Conservation (phyloP, 1,140 invertebrate genomes). For the Caenorhabditis brenneri region DNA sequence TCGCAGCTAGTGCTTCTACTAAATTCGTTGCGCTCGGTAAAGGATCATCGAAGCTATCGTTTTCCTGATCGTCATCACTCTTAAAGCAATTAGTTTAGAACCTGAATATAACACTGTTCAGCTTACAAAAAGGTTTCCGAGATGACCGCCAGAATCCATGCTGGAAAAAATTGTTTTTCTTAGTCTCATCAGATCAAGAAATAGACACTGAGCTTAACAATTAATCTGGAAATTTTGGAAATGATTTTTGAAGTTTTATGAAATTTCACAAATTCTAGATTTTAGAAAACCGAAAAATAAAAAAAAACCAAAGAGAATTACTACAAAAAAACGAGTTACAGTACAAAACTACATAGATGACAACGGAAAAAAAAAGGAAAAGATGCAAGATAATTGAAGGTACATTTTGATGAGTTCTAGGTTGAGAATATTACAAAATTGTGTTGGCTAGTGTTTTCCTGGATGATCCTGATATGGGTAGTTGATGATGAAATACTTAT, state of each 20-base stretch:
- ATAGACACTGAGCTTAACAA: background rate
- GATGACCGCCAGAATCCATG: background rate
- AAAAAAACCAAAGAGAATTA: background rate
- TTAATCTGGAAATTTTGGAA: too few relatives aligned
- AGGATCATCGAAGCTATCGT: background rate
- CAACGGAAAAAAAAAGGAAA: background rate
- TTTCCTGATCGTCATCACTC: background rate
- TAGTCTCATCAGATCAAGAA: background rate
- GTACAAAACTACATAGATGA: constrained; percentile 14
- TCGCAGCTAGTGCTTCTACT: too few relatives aligned
- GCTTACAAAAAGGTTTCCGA: background rate
- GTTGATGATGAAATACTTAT: constrained; percentile 1
- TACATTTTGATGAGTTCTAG: constrained; percentile 5
- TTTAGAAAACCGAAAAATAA: background rate
- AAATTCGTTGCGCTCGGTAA: background rate
- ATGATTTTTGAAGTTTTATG: background rate
- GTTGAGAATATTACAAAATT: constrained; percentile 14
- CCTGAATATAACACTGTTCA: background rate
- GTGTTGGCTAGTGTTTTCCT: background rate
- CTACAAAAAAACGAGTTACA: background rate
- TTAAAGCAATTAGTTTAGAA: background rate
- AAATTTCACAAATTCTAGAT: background rate
- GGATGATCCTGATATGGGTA: background rate
- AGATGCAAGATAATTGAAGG: background rate
- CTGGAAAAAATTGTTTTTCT: too few relatives aligned